Percentiles rank a stretch among this genome's conserved stretches.
Evolutionary conservation across 2,888 invertebrate species (phyloP).

Genomic region (Athrips mouffetella): DNA sequence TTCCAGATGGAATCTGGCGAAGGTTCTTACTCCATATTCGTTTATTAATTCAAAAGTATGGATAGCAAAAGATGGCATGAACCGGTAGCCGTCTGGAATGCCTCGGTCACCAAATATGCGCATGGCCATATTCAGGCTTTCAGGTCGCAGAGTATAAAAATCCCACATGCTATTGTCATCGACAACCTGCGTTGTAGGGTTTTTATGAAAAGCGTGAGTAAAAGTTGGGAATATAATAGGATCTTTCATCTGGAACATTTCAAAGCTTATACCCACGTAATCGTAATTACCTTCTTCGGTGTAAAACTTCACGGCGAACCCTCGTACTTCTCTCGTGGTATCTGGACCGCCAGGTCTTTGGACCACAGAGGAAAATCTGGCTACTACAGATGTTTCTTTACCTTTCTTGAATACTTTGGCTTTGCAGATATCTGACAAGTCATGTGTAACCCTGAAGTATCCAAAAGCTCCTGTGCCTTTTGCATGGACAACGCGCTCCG

Average conservation of each 20-base stretch:
- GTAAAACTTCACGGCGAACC: constrained; percentile 94
- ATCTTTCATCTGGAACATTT: constrained; percentile 92
- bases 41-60: constrained; percentile 94
- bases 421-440: constrained; percentile 85
- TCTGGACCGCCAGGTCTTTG: constrained; percentile 92
- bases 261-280: constrained; percentile 91
- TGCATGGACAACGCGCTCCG: constrained; percentile 94
- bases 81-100: constrained; percentile 90
- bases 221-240: constrained; percentile 92
- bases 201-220: constrained; percentile 94
- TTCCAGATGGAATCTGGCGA: constrained; percentile 92
- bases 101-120: constrained; percentile 92
- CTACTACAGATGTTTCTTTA: constrained; percentile 86
- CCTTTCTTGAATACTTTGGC: constrained; percentile 86
- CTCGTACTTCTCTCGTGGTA: constrained; percentile 90
- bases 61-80: constrained; percentile 95
- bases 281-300: constrained; percentile 94
- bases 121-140: constrained; percentile 88
- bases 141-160: constrained; percentile 89
- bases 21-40: constrained; percentile 80
- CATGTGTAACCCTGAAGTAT: constrained; percentile 90
- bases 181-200: constrained; percentile 90
- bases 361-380: constrained; percentile 88
- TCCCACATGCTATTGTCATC: constrained; percentile 96
- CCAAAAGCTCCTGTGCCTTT: constrained; percentile 95